Conservation (phyloP, 2,113 vertebrate species). For the Potamarius usumacintae region DNA sequence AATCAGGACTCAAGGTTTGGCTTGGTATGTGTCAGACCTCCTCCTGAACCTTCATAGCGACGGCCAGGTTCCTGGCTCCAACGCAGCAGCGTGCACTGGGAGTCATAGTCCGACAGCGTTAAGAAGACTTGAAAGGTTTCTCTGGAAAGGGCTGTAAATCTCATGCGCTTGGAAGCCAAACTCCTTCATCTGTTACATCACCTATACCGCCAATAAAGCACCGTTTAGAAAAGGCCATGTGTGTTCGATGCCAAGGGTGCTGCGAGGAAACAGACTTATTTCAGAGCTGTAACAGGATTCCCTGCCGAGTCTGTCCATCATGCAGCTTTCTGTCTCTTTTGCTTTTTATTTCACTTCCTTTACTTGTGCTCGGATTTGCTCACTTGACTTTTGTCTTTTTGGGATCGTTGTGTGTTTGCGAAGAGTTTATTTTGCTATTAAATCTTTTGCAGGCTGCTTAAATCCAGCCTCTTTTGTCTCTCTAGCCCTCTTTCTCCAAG, state of each 20-base stretch:
- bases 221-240: conserved; percentile 58
- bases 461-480: neutral
- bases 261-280: conserved; percentile 60
- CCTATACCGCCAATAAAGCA: conserved; percentile 66
- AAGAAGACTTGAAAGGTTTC: conserved; percentile 69
- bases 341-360: neutral
- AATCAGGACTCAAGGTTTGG: conserved; percentile 10
- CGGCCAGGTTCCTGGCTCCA: conserved; percentile 54
- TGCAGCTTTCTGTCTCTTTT: conserved; percentile 18
- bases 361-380: neutral
- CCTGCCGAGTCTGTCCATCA: conserved; percentile 46
- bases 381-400: conserved; percentile 5
- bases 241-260: conserved; percentile 46
- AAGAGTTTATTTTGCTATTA: conserved; percentile 43
- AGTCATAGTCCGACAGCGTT: conserved; percentile 62
- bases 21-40: conserved; percentile 21
- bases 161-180: conserved; percentile 58
- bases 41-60: conserved; percentile 50
- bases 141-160: conserved; percentile 67
- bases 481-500: neutral
- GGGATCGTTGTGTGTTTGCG: conserved; percentile 6
- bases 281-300: conserved; percentile 14
- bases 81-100: conserved; percentile 59
- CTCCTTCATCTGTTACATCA: conserved; percentile 72
- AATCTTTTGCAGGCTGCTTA: conserved; percentile 25